These are phyloP conservation scores for Arenaria interpres DNA, from an alignment of 2,113 vertebrate genomes.

Conservation along the genomic window DNA sequence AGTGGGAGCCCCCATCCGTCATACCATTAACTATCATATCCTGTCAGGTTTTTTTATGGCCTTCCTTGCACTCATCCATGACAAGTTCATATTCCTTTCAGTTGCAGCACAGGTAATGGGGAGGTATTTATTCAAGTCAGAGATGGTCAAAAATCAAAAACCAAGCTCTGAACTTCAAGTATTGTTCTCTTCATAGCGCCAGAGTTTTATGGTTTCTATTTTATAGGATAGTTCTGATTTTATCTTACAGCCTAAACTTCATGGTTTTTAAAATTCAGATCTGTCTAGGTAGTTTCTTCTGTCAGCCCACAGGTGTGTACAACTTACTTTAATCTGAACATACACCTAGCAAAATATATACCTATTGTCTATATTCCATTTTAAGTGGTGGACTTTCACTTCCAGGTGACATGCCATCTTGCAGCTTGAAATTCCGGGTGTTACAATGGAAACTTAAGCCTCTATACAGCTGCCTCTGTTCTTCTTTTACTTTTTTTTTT, in stretches of 20 bases:
- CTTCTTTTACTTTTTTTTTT: not conserved
- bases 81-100: not conserved
- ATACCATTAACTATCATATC: not conserved
- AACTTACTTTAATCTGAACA: not conserved
- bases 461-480: not conserved
- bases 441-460: not conserved
- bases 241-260: not conserved
- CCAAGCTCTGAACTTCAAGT: not conserved
- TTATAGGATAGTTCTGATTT: not conserved
- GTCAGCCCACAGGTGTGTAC: not conserved
- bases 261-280: not conserved
- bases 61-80: not conserved
- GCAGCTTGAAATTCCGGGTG: not conserved
- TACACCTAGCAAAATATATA: not conserved
- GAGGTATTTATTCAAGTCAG: not conserved
- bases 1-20: not conserved
- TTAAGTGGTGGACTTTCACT: not conserved
- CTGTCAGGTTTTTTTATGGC: not conserved
- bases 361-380: not conserved
- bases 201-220: not conserved
- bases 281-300: not conserved
- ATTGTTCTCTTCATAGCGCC: not conserved
- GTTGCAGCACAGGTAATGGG: not conserved
- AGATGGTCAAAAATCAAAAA: not conserved
- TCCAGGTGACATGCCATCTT: not conserved